Evolutionary conservation across 1,140 invertebrate species (phyloP).

Genomic region (Drosophila littoralis): DNA sequence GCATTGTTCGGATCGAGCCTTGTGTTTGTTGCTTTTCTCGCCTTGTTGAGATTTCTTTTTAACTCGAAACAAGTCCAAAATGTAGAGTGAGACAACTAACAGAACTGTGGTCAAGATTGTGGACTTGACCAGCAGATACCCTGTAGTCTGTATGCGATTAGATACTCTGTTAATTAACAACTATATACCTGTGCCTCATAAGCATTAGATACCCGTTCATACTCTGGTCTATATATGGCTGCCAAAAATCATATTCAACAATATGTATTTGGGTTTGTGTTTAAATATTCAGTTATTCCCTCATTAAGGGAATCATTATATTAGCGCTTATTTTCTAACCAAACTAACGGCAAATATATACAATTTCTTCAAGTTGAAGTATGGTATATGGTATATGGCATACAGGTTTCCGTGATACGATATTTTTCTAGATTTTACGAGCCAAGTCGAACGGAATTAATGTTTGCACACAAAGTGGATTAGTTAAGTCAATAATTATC

Average conservation of each 20-base stretch:
- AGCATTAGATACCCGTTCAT: conserved; percentile 10
- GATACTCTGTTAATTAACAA: too few species aligned
- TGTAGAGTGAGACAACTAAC: conserved; percentile 40
- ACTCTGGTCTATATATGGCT: not conserved
- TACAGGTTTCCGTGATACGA: conserved; percentile 34
- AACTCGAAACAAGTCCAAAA: conserved; percentile 59
- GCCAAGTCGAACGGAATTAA: conserved; percentile 19
- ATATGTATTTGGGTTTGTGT: conserved; percentile 43
- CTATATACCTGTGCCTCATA: not conserved
- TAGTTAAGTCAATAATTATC: conserved; percentile 54
- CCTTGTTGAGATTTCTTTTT: conserved; percentile 55
- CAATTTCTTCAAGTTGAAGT: conserved; percentile 20
- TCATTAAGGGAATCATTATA: conserved; percentile 23
- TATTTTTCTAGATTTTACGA: conserved; percentile 32
- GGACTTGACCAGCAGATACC: conserved; percentile 14
- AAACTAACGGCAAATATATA: conserved; percentile 41
- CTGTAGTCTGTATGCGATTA: conserved; percentile 5
- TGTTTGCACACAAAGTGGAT: conserved; percentile 36
- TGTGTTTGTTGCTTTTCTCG: conserved; percentile 48
- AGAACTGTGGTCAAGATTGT: not conserved
- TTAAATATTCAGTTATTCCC: conserved; percentile 51
- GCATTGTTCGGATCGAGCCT: conserved; percentile 52
- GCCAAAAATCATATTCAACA: conserved; percentile 18
- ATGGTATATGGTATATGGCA: conserved; percentile 8
- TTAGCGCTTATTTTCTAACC: conserved; percentile 15